Percentiles rank a stretch among this genome's conserved stretches.
phyloP scores from a whole-genome alignment of 1,140 invertebrate species.

The Semibalanus balanoides region DNA sequence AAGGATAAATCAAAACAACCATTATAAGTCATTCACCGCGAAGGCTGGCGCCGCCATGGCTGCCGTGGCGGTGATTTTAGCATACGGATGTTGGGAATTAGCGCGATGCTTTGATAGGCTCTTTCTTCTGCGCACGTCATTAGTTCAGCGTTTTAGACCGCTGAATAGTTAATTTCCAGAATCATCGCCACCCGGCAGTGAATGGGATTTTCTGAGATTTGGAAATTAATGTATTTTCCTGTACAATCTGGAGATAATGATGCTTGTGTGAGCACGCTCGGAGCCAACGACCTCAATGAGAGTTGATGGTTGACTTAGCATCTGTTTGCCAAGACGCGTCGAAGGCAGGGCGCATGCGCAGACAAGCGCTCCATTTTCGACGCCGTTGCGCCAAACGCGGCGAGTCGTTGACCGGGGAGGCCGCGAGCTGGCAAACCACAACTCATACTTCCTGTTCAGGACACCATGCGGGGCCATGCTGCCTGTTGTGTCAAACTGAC shows the following conservation, averaged over 20 bases:
- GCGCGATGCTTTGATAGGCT: background rate
- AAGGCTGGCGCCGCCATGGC: too few species aligned
- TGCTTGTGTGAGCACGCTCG: background rate
- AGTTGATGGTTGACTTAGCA: background rate
- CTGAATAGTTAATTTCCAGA: conserved; percentile 2
- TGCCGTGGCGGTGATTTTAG: background rate
- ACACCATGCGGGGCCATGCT: too few species aligned
- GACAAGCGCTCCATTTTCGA: background rate
- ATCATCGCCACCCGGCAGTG: background rate
- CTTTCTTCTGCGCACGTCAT: background rate
- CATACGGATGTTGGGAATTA: background rate
- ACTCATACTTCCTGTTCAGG: too few species aligned
- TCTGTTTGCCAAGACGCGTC: background rate
- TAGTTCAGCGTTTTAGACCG: background rate
- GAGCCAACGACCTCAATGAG: background rate
- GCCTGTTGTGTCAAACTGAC: too few species aligned
- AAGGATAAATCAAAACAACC: background rate
- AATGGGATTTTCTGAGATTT: background rate
- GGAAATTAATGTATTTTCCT: conserved; percentile 1
- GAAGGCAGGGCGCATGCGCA: background rate
- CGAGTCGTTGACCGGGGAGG: background rate
- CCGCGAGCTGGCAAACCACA: too few species aligned
- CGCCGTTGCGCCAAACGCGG: background rate
- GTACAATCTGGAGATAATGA: background rate
- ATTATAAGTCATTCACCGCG: background rate